phyloP scores from a whole-genome alignment of 1,140 invertebrate species.

The Bombus soroeensis region DNA sequence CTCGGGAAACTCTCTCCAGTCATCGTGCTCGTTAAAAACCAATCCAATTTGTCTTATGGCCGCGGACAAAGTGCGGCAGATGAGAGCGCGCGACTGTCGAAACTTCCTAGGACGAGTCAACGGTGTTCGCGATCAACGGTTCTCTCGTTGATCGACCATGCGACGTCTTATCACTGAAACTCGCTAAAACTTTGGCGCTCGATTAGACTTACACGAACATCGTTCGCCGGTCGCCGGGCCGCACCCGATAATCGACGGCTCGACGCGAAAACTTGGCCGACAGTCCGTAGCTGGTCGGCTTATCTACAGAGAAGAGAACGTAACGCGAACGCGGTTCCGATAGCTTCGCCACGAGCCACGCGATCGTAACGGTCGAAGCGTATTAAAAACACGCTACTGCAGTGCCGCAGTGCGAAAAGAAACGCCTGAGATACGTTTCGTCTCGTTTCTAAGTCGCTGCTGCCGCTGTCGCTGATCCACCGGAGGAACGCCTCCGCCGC shows the following conservation, averaged over 20 bases:
- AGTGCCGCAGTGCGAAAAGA: not conserved
- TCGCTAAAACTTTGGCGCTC: constrained; percentile 29
- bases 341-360: no score
- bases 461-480: not conserved
- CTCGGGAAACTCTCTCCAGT: constrained; percentile 9
- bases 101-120: constrained; percentile 33
- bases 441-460: not conserved
- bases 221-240: not conserved
- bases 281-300: not conserved
- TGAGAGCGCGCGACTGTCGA: constrained; percentile 31
- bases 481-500: not conserved
- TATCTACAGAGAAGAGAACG: not conserved
- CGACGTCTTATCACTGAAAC: constrained; percentile 53
- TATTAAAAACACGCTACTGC: no score
- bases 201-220: constrained; percentile 57
- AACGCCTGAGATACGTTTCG: not conserved
- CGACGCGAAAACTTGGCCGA: not conserved
- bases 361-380: no score
- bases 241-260: constrained; percentile 47
- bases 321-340: no score
- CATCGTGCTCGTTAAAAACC: constrained; percentile 65
- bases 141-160: constrained; percentile 41
- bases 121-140: not conserved
- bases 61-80: constrained; percentile 24
- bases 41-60: constrained; percentile 63